Conservation (phyloP, 1,140 invertebrate species). For the Tetragonula clypearis region DNA sequence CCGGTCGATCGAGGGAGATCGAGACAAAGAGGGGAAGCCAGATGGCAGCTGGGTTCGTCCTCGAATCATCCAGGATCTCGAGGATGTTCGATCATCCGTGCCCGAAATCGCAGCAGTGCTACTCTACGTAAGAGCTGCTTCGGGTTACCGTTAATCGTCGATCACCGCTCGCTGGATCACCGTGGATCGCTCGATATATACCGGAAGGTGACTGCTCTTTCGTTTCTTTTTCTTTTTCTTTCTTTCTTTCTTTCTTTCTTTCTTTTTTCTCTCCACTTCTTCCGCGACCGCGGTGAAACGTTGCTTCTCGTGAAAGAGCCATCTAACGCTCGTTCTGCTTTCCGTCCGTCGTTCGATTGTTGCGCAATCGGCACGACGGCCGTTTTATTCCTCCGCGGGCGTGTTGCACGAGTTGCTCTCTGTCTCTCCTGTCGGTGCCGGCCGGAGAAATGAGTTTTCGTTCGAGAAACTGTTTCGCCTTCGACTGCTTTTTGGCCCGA, state of each 20-base stretch:
- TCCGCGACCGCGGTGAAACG: background rate
- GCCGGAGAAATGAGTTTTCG: slow-evolving; percentile 11
- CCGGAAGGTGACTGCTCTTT: slow-evolving; percentile 38
- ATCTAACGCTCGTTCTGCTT: slow-evolving; percentile 4
- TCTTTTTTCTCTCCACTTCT: background rate
- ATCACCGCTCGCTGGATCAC: background rate
- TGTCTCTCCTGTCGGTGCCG: background rate
- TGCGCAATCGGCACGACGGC: slow-evolving; percentile 2
- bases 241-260: background rate
- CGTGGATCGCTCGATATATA: background rate
- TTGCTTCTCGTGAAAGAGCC: slow-evolving; percentile 35
- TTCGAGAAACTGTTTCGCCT: background rate
- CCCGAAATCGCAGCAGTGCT: slow-evolving; percentile 3
- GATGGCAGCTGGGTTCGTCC: slow-evolving; percentile 40
- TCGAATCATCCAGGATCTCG: slow-evolving; percentile 3
- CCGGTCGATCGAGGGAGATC: slow-evolving; percentile 39
- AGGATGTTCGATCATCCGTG: slow-evolving; percentile 2
- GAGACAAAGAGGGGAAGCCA: slow-evolving; percentile 19
- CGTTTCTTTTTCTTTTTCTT: background rate
- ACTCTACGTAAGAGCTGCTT: background rate
- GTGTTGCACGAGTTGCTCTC: background rate
- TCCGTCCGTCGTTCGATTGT: background rate
- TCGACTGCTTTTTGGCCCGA: background rate
- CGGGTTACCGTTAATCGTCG: slow-evolving; percentile 24
- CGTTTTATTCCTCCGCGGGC: background rate